Evolutionary conservation across 2,888 invertebrate species (phyloP).

Genomic region (Campopleginae sp.): DNA sequence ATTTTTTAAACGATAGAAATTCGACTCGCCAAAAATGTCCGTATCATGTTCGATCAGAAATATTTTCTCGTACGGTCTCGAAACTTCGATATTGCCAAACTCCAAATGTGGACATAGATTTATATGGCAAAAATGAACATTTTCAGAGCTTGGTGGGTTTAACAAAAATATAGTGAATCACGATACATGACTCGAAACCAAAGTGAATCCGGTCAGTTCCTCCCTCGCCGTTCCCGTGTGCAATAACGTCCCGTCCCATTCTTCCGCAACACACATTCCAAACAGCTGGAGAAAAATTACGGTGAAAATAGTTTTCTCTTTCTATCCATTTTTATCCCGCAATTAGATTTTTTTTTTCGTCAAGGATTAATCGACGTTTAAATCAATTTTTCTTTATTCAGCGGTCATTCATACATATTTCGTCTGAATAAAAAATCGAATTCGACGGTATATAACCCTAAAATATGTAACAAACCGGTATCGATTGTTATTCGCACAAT

Average conservation of each 20-base stretch:
- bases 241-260: neutral
- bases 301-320: conserved; percentile 22
- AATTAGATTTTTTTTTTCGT: neutral
- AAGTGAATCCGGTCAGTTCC: neutral
- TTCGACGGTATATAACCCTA: neutral
- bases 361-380: neutral
- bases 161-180: neutral
- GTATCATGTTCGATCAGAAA: neutral
- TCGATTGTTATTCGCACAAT: neutral
- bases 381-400: neutral
- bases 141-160: neutral
- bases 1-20: neutral
- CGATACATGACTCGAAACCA: neutral
- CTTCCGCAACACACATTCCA: conserved; percentile 13
- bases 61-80: neutral
- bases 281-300: conserved; percentile 31
- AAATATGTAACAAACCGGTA: conserved; percentile 16
- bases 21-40: neutral
- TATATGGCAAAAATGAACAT: neutral
- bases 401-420: neutral
- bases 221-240: neutral
- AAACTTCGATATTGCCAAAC: neutral
- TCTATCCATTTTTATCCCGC: neutral
- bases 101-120: neutral
- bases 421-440: neutral